Percentiles rank a stretch among this genome's conserved stretches.
Conservation (phyloP, 2,113 vertebrate genomes). For the Coregonus clupeaformis region DNA sequence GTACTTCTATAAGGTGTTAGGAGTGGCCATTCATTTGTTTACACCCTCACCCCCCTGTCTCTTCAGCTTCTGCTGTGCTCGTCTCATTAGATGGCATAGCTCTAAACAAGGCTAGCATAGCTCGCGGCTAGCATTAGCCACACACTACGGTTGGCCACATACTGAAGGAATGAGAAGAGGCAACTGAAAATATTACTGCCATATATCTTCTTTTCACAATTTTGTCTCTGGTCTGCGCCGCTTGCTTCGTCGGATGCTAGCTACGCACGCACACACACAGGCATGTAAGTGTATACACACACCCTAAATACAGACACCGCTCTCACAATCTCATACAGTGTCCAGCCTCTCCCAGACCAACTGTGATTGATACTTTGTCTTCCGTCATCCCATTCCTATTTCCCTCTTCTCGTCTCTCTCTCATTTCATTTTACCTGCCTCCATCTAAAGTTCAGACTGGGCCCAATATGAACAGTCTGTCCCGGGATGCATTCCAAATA, state of each 20-base stretch:
- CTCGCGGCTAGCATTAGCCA: conserved; percentile 2
- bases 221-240: not conserved
- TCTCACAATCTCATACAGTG: not conserved
- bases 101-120: not conserved
- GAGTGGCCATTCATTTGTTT: not conserved
- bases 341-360: not conserved
- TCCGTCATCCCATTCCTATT: not conserved
- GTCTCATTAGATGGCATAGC: not conserved
- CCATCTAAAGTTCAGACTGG: no score
- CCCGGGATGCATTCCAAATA: no score
- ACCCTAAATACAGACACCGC: no score
- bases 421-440: not conserved
- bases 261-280: not conserved
- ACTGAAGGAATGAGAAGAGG: not conserved
- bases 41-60: not conserved
- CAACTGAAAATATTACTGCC: not conserved
- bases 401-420: not conserved
- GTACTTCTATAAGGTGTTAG: no score
- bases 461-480: no score
- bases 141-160: not conserved
- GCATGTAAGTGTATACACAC: no score
- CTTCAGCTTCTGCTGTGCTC: not conserved
- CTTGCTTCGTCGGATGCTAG: not conserved
- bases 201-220: not conserved
- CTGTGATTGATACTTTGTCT: not conserved